phyloP scores from a whole-genome alignment of 2,888 invertebrate species.

The Andrena haemorrhoa region DNA sequence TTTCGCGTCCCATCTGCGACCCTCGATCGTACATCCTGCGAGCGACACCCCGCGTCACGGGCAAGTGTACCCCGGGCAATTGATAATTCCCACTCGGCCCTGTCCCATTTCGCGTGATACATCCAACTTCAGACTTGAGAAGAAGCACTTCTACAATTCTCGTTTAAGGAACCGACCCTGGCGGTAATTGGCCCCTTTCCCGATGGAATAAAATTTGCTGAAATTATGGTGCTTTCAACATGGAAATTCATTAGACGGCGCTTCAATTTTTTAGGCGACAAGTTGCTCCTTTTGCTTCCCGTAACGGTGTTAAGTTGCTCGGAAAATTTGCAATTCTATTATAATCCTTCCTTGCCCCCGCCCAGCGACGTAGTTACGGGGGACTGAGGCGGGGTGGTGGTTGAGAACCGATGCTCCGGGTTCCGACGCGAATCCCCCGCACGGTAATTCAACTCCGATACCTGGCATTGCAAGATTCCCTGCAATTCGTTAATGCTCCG shows the following conservation, averaged over 20 bases:
- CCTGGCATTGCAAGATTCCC: conserved; percentile 16
- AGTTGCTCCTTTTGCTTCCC: no score
- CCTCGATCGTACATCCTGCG: conserved; percentile 43
- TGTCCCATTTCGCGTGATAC: conserved; percentile 1
- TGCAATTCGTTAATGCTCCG: conserved; percentile 33
- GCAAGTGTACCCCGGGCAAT: conserved; percentile 32
- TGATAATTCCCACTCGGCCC: conserved; percentile 32
- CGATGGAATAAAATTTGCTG: no score
- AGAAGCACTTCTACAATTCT: neutral
- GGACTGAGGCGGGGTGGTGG: no score
- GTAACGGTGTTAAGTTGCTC: no score
- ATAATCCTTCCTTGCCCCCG: no score
- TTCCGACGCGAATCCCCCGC: neutral
- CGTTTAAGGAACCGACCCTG: neutral
- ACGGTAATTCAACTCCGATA: neutral
- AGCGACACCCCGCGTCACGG: conserved; percentile 43
- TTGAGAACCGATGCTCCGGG: conserved; percentile 1
- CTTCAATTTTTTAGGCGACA: no score
- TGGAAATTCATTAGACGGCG: no score
- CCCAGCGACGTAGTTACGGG: no score
- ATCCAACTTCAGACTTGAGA: neutral
- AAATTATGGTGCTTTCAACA: no score
- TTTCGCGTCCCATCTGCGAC: conserved; percentile 45
- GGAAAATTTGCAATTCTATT: no score
- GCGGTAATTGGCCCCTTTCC: no score